phyloP scores from a whole-genome alignment of 2,797 vertebrate genomes.

The Pangasius mekongensis region DNA sequence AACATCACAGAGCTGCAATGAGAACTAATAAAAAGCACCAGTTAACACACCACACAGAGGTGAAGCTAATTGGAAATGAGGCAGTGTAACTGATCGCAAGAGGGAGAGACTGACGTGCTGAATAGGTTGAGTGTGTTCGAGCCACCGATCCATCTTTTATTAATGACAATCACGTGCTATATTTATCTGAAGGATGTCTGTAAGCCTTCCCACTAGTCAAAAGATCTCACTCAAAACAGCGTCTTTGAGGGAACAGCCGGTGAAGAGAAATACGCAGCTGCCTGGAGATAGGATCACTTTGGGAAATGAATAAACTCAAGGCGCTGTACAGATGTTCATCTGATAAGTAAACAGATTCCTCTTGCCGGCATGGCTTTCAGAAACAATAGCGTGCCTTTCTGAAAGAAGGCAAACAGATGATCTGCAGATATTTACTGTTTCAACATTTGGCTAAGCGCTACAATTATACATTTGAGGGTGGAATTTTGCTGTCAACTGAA shows the following conservation, averaged over 20 bases:
- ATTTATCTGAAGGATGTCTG: conserved; percentile 61
- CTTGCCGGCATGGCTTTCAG: conserved; percentile 48
- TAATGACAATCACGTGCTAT: conserved; percentile 48
- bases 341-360: conserved; percentile 57
- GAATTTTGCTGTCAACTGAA: conserved; percentile 28
- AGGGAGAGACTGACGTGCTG: background rate
- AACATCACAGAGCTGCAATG: conserved; percentile 36
- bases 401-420: conserved; percentile 58
- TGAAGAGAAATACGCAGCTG: conserved; percentile 60
- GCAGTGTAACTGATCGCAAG: conserved; percentile 3
- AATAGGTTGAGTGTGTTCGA: conserved; percentile 48
- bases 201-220: conserved; percentile 62
- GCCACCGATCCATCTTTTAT: conserved; percentile 46
- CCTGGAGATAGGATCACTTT: conserved; percentile 51
- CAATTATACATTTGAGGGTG: conserved; percentile 21
- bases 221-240: conserved; percentile 58
- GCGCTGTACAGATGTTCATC: conserved; percentile 67
- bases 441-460: conserved; percentile 41
- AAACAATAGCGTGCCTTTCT: conserved; percentile 53
- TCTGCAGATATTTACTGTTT: conserved; percentile 58
- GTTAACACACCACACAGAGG: conserved; percentile 28
- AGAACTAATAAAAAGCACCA: conserved; percentile 44
- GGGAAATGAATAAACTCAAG: conserved; percentile 55
- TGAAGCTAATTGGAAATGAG: conserved; percentile 27
- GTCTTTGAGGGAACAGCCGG: conserved; percentile 51